Evolutionary conservation across 2,113 vertebrate genomes (phyloP).

Genomic region (Pundamilia nyererei): DNA sequence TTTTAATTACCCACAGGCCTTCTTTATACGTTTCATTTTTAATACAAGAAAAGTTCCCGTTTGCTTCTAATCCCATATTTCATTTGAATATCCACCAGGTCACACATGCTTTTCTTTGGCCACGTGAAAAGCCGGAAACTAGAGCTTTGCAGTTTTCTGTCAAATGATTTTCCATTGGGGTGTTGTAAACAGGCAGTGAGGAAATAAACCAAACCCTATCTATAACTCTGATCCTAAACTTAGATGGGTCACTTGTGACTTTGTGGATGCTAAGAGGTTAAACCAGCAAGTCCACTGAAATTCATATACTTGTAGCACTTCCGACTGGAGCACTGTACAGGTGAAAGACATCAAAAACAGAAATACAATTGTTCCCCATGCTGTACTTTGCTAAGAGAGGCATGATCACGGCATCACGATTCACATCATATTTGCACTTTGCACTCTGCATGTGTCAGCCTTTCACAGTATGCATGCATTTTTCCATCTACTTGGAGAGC

Average conservation of each 20-base stretch:
- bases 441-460: neutral
- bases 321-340: neutral
- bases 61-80: neutral
- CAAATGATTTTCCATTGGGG: neutral
- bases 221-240: neutral
- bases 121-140: neutral
- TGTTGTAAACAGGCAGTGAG: neutral
- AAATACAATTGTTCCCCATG: neutral
- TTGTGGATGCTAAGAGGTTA: neutral
- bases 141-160: neutral
- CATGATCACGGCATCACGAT: neutral
- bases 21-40: neutral
- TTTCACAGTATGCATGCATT: neutral
- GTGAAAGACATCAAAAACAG: neutral
- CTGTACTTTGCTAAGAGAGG: neutral
- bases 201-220: neutral
- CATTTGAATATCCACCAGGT: neutral
- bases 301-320: neutral
- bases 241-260: too few relatives aligned
- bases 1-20: slow-evolving; percentile 24
- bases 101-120: neutral
- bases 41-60: neutral
- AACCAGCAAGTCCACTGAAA: neutral
- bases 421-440: neutral
- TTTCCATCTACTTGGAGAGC: neutral